phyloP scores from a whole-genome alignment of 2,113 vertebrate genomes.

The Eulemur macaco region DNA sequence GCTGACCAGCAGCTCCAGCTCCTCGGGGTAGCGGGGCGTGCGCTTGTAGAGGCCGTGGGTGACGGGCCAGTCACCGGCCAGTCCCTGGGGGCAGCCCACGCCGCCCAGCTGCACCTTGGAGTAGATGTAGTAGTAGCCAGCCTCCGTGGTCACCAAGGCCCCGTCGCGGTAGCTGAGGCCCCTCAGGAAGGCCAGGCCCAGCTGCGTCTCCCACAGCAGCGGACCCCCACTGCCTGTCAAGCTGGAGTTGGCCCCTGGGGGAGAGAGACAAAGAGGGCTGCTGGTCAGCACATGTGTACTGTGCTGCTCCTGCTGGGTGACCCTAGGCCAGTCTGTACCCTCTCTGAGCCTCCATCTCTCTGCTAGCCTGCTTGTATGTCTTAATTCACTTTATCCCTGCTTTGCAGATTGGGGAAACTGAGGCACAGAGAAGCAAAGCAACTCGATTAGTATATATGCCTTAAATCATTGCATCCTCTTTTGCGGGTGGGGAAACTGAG shows the following conservation, averaged over 20 bases:
- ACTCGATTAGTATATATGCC: not conserved
- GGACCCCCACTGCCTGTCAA: not conserved
- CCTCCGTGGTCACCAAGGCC: constrained; percentile 77
- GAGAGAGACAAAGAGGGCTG: not conserved
- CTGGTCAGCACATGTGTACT: not conserved
- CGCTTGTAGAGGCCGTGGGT: constrained; percentile 78
- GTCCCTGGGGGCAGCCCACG: not conserved
- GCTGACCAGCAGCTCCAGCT: constrained; percentile 81
- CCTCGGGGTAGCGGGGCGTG: constrained; percentile 67
- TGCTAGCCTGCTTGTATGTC: not conserved
- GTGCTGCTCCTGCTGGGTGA: not conserved
- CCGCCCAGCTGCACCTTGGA: constrained; percentile 85
- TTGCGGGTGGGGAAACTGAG: not conserved
- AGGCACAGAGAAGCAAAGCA: not conserved
- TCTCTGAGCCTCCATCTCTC: not conserved
- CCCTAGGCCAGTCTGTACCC: rapidly evolving
- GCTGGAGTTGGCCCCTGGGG: constrained; percentile 60
- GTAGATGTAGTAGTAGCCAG: constrained; percentile 89
- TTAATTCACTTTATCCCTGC: not conserved
- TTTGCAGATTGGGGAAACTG: not conserved
- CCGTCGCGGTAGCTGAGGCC: constrained; percentile 81
- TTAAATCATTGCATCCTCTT: not conserved
- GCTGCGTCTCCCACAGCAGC: constrained; percentile 82
- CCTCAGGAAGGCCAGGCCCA: constrained; percentile 78
- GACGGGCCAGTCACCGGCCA: not conserved